phyloP scores from a whole-genome alignment of 2,113 vertebrate genomes.

The Vanacampus margaritifer region DNA sequence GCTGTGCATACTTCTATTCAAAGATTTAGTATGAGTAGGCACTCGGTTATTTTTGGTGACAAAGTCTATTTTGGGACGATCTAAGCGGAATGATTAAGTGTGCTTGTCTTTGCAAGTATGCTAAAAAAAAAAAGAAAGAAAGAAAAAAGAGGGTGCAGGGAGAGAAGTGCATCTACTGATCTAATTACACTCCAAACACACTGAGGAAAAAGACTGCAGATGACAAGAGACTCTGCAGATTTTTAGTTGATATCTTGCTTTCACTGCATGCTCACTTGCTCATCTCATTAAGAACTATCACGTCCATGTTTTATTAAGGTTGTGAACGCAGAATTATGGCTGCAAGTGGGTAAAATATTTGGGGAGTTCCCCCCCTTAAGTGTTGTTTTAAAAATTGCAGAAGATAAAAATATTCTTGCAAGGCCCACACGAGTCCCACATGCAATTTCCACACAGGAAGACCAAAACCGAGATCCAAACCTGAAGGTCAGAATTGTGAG shows the following conservation, averaged over 20 bases:
- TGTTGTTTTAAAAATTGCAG: no score
- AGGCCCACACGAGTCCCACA: no score
- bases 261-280: background rate
- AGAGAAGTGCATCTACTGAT: slow-evolving; percentile 20
- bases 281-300: background rate
- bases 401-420: no score
- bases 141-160: background rate
- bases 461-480: background rate
- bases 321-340: background rate
- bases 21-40: background rate
- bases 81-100: slow-evolving; percentile 3
- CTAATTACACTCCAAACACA: slow-evolving; percentile 13
- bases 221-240: background rate
- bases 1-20: slow-evolving; percentile 25
- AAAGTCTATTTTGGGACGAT: slow-evolving; percentile 31
- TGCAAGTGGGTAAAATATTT: no score
- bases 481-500: background rate
- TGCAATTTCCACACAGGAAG: background rate
- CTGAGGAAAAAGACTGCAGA: slow-evolving; percentile 16
- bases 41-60: slow-evolving; percentile 25
- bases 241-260: background rate
- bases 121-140: no score
- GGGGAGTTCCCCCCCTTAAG: no score
- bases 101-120: slow-evolving; percentile 21
- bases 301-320: background rate